Conservation (phyloP, 2,797 vertebrate species). For the Pantherophis alleghaniensis region DNA sequence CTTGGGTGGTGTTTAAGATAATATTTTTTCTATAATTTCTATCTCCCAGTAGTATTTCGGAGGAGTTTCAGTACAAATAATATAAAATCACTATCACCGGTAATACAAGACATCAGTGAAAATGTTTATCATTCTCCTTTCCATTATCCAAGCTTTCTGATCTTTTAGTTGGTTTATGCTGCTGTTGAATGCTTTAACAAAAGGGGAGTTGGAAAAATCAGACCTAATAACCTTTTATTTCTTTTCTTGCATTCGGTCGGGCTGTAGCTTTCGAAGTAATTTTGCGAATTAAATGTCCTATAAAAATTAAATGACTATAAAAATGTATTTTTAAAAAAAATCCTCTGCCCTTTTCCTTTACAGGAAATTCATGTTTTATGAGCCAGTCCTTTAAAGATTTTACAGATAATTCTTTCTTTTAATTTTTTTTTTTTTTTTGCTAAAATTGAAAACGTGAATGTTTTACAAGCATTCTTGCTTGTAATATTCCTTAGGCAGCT, state of each 20-base stretch:
- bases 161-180: neutral
- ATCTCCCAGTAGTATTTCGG: neutral
- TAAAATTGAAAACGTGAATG: neutral
- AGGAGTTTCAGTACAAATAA: neutral
- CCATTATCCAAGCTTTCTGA: neutral
- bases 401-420: neutral
- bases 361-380: slow-evolving; percentile 27
- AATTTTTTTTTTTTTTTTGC: neutral
- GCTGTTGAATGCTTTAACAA: neutral
- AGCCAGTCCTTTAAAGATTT: slow-evolving; percentile 10
- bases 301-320: slow-evolving; percentile 37
- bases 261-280: neutral
- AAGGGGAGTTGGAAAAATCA: neutral
- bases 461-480: slow-evolving; percentile 4
- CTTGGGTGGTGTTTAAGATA: neutral
- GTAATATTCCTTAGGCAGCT: neutral
- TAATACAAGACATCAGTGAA: neutral
- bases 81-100: neutral
- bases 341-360: slow-evolving; percentile 26
- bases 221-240: neutral
- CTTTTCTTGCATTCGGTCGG: neutral
- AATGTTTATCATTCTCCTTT: neutral
- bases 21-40: neutral
- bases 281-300: slow-evolving; percentile 16
- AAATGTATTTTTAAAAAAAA: slow-evolving; percentile 8